Percentiles rank a stretch among this genome's conserved stretches.
These are phyloP conservation scores for Falco naumanni DNA, from an alignment of 2,797 vertebrate species.

Conservation along the genomic window DNA sequence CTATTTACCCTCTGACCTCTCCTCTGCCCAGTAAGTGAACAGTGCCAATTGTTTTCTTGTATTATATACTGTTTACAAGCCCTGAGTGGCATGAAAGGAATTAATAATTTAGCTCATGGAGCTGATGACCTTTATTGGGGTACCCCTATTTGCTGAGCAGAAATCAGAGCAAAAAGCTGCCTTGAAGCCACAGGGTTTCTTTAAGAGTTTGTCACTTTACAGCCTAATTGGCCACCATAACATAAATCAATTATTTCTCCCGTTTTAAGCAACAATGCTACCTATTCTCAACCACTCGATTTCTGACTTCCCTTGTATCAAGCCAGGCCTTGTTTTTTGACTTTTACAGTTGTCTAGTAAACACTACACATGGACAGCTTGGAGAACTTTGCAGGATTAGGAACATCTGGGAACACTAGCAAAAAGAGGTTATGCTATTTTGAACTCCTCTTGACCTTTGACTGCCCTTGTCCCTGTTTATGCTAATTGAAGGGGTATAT, in stretches of 20 bases:
- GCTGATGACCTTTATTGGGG: slow-evolving; percentile 79
- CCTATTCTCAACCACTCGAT: slow-evolving; percentile 80
- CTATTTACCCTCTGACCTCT: slow-evolving; percentile 87
- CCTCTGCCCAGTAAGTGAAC: slow-evolving; percentile 81
- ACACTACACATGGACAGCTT: slow-evolving; percentile 60
- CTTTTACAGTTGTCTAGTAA: slow-evolving; percentile 82
- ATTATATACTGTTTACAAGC: slow-evolving; percentile 86
- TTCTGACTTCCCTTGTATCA: slow-evolving; percentile 81
- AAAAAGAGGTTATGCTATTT: slow-evolving; percentile 80
- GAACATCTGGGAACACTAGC: slow-evolving; percentile 75
- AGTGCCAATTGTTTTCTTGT: slow-evolving; percentile 86
- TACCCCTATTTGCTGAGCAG: slow-evolving; percentile 76
- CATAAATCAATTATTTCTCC: slow-evolving; percentile 91
- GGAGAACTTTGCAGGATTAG: slow-evolving; percentile 67
- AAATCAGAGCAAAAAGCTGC: slow-evolving; percentile 73
- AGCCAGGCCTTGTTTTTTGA: slow-evolving; percentile 78
- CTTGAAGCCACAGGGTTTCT: slow-evolving; percentile 75
- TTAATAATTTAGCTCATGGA: slow-evolving; percentile 79
- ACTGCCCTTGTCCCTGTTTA: slow-evolving; percentile 83
- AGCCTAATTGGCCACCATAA: slow-evolving; percentile 86
- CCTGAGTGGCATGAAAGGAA: slow-evolving; percentile 78
- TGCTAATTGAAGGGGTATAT: slow-evolving; percentile 61
- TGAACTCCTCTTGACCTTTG: slow-evolving; percentile 90
- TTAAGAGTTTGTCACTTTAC: slow-evolving; percentile 86
- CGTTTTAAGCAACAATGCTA: slow-evolving; percentile 85